Conservation (phyloP, 2,113 vertebrate species). For the Ptilonorhynchus violaceus region DNA sequence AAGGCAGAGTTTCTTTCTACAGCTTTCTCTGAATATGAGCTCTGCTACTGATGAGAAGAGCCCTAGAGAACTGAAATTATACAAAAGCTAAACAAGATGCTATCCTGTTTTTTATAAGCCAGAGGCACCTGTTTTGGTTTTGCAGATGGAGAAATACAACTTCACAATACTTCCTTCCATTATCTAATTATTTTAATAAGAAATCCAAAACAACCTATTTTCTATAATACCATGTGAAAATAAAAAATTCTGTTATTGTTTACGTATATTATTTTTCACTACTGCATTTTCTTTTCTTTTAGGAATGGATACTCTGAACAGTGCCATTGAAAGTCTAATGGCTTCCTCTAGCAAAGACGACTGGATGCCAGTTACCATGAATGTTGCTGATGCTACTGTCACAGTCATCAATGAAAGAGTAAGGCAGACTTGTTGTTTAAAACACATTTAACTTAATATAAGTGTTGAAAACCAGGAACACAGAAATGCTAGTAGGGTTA, state of each 20-base stretch:
- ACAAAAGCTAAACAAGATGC: not conserved
- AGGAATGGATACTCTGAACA: constrained; percentile 97
- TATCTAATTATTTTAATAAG: not conserved
- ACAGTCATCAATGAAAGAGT: constrained; percentile 93
- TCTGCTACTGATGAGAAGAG: not conserved
- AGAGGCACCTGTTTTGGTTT: not conserved
- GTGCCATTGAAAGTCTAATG: constrained; percentile 88
- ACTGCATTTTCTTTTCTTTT: not conserved
- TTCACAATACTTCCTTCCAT: not conserved
- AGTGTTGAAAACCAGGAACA: not conserved
- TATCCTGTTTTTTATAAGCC: not conserved
- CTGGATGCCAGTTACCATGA: constrained; percentile 92
- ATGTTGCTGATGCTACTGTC: constrained; percentile 93
- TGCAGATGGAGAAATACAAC: not conserved
- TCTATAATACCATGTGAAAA: not conserved
- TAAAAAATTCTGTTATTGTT: not conserved
- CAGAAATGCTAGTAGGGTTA: not conserved
- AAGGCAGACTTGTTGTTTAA: not conserved
- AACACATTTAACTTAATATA: not conserved
- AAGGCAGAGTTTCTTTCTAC: not conserved
- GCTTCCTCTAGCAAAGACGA: constrained; percentile 86
- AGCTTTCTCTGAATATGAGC: not conserved
- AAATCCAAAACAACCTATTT: not conserved
- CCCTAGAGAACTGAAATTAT: not conserved
- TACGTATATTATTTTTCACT: not conserved